Evolutionary conservation across 2,113 vertebrate species (phyloP).

Genomic region (Silurus asotus): DNA sequence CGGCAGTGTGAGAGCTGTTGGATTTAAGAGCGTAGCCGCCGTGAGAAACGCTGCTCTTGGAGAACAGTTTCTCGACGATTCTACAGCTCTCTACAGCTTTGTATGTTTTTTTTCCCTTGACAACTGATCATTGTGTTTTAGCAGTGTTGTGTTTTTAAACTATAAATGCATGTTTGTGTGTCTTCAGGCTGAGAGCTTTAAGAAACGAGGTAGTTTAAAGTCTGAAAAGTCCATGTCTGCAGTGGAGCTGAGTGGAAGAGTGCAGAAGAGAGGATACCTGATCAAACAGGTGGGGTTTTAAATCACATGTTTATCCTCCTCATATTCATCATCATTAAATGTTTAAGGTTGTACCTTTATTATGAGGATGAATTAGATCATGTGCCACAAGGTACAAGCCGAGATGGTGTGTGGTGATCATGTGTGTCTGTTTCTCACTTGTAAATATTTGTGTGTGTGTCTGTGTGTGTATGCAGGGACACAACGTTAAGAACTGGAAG

Average conservation of each 20-base stretch:
- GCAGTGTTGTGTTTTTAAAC: background rate
- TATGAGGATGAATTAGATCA: background rate
- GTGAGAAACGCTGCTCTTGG: slow-evolving; percentile 75
- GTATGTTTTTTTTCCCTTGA: slow-evolving; percentile 69
- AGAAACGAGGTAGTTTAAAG: slow-evolving; percentile 79
- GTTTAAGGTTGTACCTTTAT: background rate
- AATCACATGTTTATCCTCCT: background rate
- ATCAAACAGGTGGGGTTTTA: slow-evolving; percentile 84
- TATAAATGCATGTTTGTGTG: background rate
- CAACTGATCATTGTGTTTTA: too few species aligned
- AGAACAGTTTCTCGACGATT: slow-evolving; percentile 89
- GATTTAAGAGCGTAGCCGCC: slow-evolving; percentile 79
- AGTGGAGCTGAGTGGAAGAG: slow-evolving; percentile 83
- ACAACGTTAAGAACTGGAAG: slow-evolving; percentile 97
- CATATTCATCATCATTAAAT: background rate
- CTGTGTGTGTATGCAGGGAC: slow-evolving; percentile 70
- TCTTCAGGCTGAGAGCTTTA: slow-evolving; percentile 81
- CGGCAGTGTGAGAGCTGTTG: slow-evolving; percentile 79
- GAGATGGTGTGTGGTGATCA: too few species aligned
- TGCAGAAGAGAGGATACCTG: slow-evolving; percentile 88
- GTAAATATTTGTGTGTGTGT: slow-evolving; percentile 3
- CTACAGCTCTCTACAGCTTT: slow-evolving; percentile 87
- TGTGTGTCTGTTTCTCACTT: background rate
- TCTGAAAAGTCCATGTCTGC: slow-evolving; percentile 78
- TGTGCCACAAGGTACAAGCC: background rate